phyloP scores from a whole-genome alignment of 2,113 vertebrate species.

The Peromyscus leucopus region DNA sequence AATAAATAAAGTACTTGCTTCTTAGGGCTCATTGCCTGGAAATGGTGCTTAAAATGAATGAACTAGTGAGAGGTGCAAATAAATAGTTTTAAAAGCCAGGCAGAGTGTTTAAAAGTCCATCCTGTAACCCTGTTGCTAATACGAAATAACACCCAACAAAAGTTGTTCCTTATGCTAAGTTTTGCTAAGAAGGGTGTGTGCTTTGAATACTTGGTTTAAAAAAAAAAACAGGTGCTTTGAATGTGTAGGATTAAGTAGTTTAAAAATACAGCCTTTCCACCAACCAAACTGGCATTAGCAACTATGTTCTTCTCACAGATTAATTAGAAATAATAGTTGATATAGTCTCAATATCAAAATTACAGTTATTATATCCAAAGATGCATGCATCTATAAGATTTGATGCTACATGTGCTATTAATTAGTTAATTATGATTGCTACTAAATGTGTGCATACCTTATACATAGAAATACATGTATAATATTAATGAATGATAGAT shows the following conservation, averaged over 20 bases:
- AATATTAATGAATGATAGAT: background rate
- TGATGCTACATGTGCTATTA: background rate
- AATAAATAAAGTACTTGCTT: constrained; percentile 46
- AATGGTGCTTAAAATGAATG: background rate
- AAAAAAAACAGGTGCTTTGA: constrained; percentile 9
- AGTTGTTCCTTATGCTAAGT: background rate
- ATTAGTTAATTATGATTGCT: background rate
- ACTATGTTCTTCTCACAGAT: background rate
- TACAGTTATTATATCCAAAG: background rate
- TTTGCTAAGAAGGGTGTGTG: background rate
- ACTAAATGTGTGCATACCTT: background rate
- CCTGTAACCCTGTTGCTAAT: background rate
- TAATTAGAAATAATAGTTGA: constrained; percentile 22
- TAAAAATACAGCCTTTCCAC: background rate
- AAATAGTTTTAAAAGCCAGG: constrained; percentile 13
- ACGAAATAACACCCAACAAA: background rate
- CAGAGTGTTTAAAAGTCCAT: background rate
- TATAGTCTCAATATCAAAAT: background rate
- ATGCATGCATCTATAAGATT: background rate
- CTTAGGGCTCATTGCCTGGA: background rate
- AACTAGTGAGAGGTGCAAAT: background rate
- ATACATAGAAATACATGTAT: background rate
- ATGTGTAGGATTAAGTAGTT: background rate
- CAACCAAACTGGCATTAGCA: background rate
- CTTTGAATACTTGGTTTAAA: background rate